A percentile compares a stretch with the other conserved stretches of the same genome.
phyloP scores from a whole-genome alignment of 2,888 invertebrate genomes.

The Ormyrus labotus region DNA sequence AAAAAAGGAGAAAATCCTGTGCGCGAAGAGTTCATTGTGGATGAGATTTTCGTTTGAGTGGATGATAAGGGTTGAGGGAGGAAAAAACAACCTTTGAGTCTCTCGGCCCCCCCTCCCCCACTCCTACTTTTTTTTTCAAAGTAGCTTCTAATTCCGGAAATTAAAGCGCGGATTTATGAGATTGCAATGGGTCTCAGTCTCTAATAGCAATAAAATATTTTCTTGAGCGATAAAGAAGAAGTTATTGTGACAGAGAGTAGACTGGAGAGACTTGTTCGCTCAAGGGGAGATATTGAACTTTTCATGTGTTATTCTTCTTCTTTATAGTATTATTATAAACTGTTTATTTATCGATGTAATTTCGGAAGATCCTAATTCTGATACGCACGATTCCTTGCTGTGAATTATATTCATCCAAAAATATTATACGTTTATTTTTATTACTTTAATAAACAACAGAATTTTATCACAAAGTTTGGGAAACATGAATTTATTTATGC shows the following conservation, averaged over 20 bases:
- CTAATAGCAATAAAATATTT: slow-evolving; percentile 42
- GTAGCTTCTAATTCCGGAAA: slow-evolving; percentile 58
- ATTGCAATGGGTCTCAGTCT: slow-evolving; percentile 17
- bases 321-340: slow-evolving; percentile 1
- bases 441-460: no score
- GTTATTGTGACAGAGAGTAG: slow-evolving; percentile 17
- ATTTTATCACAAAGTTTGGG: no score
- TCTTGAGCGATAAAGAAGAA: slow-evolving; percentile 27
- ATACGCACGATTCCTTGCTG: not conserved
- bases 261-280: slow-evolving; percentile 14
- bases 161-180: slow-evolving; percentile 55
- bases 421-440: no score
- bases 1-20: slow-evolving; percentile 1
- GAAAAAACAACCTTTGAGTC: slow-evolving; percentile 17
- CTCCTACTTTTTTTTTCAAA: slow-evolving; percentile 46
- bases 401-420: not conserved
- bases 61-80: slow-evolving; percentile 33
- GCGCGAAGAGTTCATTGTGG: slow-evolving; percentile 33
- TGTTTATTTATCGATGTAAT: not conserved
- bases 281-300: slow-evolving; percentile 20
- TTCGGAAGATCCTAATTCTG: no score
- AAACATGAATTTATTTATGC: no score
- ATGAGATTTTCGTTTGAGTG: slow-evolving; percentile 41
- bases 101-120: not conserved
- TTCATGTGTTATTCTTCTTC: slow-evolving; percentile 2